Base-by-base conservation (phyloP, 1,140 invertebrate species). In the Eufriesea mexicana region DNA sequence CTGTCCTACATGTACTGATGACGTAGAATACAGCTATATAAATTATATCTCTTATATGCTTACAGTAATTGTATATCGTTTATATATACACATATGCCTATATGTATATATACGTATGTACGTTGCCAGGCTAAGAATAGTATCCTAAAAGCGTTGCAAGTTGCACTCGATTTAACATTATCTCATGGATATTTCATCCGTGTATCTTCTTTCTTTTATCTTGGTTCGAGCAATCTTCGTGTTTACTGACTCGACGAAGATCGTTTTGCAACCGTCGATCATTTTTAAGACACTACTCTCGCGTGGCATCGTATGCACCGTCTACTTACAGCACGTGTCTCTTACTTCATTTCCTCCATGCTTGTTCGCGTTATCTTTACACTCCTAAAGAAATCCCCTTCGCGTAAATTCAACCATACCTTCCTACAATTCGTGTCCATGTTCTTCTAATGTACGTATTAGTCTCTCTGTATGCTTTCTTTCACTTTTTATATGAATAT, bases 1-100 rank as follows among this genome's bases (percentile, higher is more conserved):
- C 83, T 80, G 75, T 70, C 51, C 85, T 87, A 87, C 76, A 87
- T 81, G 72, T 86, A 84, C 70, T 75, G 77, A 89, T 72, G 86
- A 86, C 84, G 84, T 86, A 84, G 67, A 84, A 89, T 89, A 86
- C 87, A 86, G 61, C 79, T 86, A 86, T 84, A 89, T 86, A 89
- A 89, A 86, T 79, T 89, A 89, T 89, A 80, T 86, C 57, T 86
- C 73, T 84, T 88, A 89, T 85, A 89, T 66, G 75, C 84, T 80
- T 87, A 81, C 61, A 57, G 57, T 88, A 89, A 86, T 81, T 77
- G 82, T 88, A 75, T 80, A 78, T 86, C 80, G 61, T 89, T 85
- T 89, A 79, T 83, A 84, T 86, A 72, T 84, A 86, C 84, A 86
- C 67, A 80, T 86, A 84, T 84, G 61, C 72, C 51, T 85, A 82